A percentile compares a stretch with the other conserved stretches of the same genome.
Evolutionary conservation across 2,888 invertebrate species (phyloP).

Genomic region (Agonum fuliginosum): DNA sequence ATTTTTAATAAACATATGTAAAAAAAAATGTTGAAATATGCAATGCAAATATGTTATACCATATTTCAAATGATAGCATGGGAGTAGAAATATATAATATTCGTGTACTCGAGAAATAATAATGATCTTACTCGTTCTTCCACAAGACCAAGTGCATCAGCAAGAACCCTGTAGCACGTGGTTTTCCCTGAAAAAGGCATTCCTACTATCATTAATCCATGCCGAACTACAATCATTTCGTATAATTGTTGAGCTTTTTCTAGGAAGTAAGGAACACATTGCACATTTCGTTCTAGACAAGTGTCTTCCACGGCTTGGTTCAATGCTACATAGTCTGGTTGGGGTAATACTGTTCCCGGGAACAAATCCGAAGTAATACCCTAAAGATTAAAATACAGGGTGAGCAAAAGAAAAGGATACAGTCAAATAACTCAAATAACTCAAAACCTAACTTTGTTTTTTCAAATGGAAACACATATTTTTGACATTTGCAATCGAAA

Average conservation of each 20-base stretch:
- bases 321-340: slow-evolving; percentile 85
- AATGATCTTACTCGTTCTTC: slow-evolving; percentile 82
- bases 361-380: slow-evolving; percentile 96
- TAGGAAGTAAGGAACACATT: slow-evolving; percentile 89
- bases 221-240: slow-evolving; percentile 96
- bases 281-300: slow-evolving; percentile 84
- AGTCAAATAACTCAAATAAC: too few species aligned
- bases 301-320: slow-evolving; percentile 79
- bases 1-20: too few species aligned
- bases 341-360: slow-evolving; percentile 87
- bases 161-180: slow-evolving; percentile 88
- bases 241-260: slow-evolving; percentile 93
- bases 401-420: too few species aligned
- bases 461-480: too few species aligned
- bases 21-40: too few species aligned
- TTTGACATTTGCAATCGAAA: too few species aligned
- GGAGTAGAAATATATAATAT: too few species aligned
- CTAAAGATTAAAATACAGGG: too few species aligned
- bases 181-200: slow-evolving; percentile 95
- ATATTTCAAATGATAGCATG: too few species aligned
- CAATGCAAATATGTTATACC: too few species aligned
- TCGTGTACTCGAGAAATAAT: too few species aligned
- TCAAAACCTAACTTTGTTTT: too few species aligned
- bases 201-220: slow-evolving; percentile 96
- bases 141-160: slow-evolving; percentile 84